Conservation (phyloP, 2,797 vertebrate species). For the Poecilia gillii region DNA sequence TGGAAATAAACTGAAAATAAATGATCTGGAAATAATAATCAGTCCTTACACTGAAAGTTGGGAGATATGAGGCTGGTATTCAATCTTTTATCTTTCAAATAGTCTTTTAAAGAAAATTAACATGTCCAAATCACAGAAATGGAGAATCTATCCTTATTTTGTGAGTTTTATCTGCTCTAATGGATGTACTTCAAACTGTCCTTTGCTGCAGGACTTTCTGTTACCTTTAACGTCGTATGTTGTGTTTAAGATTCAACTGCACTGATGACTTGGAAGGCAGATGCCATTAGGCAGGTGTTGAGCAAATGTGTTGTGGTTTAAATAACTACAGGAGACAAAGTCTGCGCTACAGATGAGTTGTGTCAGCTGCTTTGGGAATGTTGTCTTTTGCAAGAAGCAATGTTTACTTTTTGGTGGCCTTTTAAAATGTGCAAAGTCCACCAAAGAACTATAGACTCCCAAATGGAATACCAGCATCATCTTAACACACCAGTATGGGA, state of each 20-base stretch:
- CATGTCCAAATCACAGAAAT: accelerated
- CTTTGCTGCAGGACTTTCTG: neutral
- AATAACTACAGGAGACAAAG: neutral
- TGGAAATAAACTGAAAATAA: neutral
- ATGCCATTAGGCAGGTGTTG: conserved; percentile 1
- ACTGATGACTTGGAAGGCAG: neutral
- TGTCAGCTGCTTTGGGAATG: neutral
- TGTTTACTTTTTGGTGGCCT: neutral
- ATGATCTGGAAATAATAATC: neutral
- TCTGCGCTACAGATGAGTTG: neutral
- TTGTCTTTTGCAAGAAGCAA: neutral
- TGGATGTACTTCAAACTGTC: neutral
- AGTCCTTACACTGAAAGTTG: neutral
- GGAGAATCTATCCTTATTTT: neutral
- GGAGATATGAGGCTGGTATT: neutral
- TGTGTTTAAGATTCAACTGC: neutral
- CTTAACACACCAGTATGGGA: neutral
- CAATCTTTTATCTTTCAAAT: neutral
- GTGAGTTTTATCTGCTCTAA: neutral
- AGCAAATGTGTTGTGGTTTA: conserved; percentile 3
- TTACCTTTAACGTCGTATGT: neutral
- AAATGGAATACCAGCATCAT: neutral
- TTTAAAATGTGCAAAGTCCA: neutral
- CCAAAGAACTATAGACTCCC: neutral
- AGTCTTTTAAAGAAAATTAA: neutral